Conservation (phyloP, 2,113 vertebrate genomes). For the Choloepus hoffmanni region DNA sequence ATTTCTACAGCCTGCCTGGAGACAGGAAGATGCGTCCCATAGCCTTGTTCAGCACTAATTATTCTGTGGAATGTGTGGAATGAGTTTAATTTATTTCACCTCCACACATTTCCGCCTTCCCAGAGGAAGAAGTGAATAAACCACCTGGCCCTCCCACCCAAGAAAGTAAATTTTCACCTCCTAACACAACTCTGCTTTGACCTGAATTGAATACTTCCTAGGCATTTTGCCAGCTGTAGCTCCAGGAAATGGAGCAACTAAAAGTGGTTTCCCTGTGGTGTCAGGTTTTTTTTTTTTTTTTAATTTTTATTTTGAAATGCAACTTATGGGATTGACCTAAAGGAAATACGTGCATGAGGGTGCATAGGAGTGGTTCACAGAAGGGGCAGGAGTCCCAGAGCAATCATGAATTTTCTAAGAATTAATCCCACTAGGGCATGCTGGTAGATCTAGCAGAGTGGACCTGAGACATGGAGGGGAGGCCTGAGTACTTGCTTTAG, state of each 20-base stretch:
- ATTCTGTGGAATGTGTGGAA: background rate
- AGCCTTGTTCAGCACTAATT: background rate
- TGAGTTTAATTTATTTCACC: constrained; percentile 59
- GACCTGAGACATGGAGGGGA: background rate
- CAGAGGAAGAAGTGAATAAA: constrained; percentile 60
- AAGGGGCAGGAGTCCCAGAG: background rate
- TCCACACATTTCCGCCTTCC: background rate
- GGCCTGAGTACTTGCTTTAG: background rate
- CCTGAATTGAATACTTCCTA: constrained; percentile 71
- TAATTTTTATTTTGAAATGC: constrained; percentile 4
- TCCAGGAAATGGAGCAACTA: constrained; percentile 78
- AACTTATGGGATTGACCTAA: constrained; percentile 51
- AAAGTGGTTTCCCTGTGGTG: constrained; percentile 70
- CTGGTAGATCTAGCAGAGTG: background rate
- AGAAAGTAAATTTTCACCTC: constrained; percentile 76
- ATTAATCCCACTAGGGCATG: background rate
- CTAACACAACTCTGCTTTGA: constrained; percentile 57
- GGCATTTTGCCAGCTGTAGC: constrained; percentile 72
- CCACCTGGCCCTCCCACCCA: background rate
- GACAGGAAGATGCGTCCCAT: background rate
- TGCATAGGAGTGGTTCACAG: background rate
- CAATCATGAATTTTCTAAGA: background rate
- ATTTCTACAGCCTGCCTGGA: background rate
- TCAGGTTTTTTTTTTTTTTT: background rate
- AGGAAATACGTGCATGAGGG: background rate